These are phyloP conservation scores for Myotis pilosus DNA, from an alignment of 2,797 vertebrate genomes.

Conservation along the genomic window DNA sequence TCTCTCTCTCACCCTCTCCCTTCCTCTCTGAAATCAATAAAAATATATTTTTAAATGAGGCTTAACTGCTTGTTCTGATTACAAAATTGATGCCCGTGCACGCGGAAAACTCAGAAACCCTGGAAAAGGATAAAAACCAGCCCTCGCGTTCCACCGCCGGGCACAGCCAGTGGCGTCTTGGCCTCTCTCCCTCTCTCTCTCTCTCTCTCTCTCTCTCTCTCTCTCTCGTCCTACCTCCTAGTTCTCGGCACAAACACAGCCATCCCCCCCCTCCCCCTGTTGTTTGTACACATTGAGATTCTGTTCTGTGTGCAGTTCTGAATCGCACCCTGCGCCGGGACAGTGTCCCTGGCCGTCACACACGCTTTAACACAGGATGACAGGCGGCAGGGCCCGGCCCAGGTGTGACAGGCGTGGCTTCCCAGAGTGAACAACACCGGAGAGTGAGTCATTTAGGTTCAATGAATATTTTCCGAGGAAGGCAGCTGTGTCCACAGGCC, in stretches of 20 bases:
- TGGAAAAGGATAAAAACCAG: neutral
- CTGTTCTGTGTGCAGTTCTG: neutral
- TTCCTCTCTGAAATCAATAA: no score
- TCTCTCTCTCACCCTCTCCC: no score
- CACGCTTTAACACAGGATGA: neutral
- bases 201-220: neutral
- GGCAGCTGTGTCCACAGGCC: neutral
- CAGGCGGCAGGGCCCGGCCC: accelerated
- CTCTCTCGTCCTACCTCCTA: neutral
- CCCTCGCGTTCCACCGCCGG: neutral
- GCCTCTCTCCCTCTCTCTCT: neutral
- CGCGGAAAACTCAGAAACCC: neutral
- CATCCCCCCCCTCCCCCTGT: accelerated
- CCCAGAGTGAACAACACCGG: accelerated
- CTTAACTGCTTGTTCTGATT: neutral
- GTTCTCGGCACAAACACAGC: neutral
- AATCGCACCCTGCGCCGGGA: neutral
- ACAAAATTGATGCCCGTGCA: neutral
- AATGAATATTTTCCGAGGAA: accelerated
- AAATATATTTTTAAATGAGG: neutral
- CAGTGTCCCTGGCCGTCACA: neutral
- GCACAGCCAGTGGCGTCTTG: no score
- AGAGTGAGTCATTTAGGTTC: neutral
- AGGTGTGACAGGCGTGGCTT: neutral
- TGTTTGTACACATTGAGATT: neutral